A percentile compares a stretch with the other conserved stretches of the same genome.
Evolutionary conservation across 2,113 vertebrate genomes (phyloP).

Genomic region (Clarias macrocephalus): DNA sequence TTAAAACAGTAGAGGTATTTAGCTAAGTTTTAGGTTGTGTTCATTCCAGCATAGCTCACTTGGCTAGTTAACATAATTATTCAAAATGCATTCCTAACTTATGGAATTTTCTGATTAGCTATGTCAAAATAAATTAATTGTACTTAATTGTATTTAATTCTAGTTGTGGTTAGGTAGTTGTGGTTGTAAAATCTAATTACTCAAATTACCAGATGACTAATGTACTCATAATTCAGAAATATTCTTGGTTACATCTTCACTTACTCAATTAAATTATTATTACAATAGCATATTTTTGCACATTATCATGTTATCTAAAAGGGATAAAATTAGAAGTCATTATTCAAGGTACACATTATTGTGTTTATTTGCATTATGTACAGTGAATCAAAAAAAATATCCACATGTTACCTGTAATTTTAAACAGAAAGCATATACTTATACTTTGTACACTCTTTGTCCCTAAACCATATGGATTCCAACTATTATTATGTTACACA

Average conservation of each 20-base stretch:
- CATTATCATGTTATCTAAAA: neutral
- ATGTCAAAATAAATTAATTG: neutral
- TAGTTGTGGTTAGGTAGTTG: neutral
- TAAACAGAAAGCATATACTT: neutral
- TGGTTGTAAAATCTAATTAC: neutral
- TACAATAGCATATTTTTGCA: neutral
- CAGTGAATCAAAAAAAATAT: neutral
- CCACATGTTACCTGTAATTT: neutral
- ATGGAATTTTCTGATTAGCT: neutral
- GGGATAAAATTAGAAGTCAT: neutral
- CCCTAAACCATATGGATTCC: neutral
- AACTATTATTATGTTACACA: neutral
- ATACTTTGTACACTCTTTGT: neutral
- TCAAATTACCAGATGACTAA: neutral
- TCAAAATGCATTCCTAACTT: neutral
- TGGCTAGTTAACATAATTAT: neutral
- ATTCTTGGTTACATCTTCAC: neutral
- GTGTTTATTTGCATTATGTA: neutral
- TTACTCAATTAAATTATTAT: neutral
- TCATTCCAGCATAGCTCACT: too few species aligned
- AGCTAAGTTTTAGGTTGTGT: too few species aligned
- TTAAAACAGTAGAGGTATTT: neutral
- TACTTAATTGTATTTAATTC: too few species aligned
- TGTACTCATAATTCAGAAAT: neutral
- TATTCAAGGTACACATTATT: neutral